Percentiles rank a stretch among this genome's conserved stretches.
Conservation (phyloP, 2,113 vertebrate species). For the Percina caprodes region DNA sequence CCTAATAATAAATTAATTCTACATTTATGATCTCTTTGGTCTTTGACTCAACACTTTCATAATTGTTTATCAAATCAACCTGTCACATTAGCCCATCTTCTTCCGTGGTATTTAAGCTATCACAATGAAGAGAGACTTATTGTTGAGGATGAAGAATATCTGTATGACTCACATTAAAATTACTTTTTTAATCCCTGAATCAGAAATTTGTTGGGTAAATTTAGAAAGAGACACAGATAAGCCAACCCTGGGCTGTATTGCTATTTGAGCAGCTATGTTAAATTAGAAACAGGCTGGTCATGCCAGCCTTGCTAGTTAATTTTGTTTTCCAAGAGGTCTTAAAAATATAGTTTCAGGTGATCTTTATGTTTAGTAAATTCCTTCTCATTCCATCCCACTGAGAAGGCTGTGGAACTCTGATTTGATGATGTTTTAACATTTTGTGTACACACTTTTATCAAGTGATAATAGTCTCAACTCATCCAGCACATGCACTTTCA, state of each 20-base stretch:
- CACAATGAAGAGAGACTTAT: background rate
- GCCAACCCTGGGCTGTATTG: background rate
- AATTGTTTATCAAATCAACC: too few relatives aligned
- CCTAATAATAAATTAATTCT: too few relatives aligned
- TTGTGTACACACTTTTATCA: slow-evolving; percentile 47
- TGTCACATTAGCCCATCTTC: too few relatives aligned
- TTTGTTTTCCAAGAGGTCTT: background rate
- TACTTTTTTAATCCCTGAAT: too few relatives aligned
- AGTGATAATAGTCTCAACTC: slow-evolving; percentile 75
- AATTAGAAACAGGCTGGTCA: background rate
- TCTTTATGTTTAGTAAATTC: background rate
- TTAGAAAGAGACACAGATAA: background rate
- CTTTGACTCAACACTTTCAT: too few relatives aligned
- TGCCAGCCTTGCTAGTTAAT: background rate
- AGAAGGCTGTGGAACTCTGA: background rate
- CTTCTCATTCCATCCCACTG: background rate
- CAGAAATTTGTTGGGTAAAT: background rate
- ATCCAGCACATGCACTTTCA: slow-evolving; percentile 40
- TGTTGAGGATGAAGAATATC: background rate
- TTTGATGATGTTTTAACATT: slow-evolving; percentile 32
- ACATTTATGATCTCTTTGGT: too few relatives aligned
- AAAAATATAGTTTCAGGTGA: background rate
- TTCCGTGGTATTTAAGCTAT: background rate
- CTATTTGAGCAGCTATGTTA: background rate
- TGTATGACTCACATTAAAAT: background rate